Percentiles rank a stretch among this genome's conserved stretches.
Conservation (phyloP, 2,888 invertebrate species). For the Ectemnius lituratus region DNA sequence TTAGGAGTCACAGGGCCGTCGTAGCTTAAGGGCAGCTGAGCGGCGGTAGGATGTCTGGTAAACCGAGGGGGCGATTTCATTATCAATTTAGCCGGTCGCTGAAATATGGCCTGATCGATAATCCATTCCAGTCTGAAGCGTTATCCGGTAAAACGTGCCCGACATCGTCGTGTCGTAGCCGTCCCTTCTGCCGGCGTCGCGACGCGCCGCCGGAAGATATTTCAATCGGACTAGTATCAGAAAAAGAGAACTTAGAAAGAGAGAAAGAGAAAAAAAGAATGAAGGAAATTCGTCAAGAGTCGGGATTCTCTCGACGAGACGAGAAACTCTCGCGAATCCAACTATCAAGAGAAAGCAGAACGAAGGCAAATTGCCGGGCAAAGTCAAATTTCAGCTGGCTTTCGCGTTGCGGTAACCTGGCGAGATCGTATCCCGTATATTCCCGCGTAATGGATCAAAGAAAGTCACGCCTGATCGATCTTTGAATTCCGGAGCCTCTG, state of each 20-base stretch:
- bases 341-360: neutral
- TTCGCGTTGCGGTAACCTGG: neutral
- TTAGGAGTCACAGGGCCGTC: neutral
- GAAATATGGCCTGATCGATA: slow-evolving; percentile 63
- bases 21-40: slow-evolving; percentile 13
- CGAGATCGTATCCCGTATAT: neutral
- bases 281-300: neutral
- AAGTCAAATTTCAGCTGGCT: neutral
- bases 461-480: neutral
- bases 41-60: slow-evolving; percentile 22
- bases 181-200: no score
- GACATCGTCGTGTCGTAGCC: no score
- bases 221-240: slow-evolving; percentile 40
- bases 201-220: slow-evolving; percentile 32
- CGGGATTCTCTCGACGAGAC: no score
- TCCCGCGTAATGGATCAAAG: slow-evolving; percentile 5
- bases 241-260: neutral
- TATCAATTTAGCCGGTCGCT: slow-evolving; percentile 61
- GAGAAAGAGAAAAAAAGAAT: neutral
- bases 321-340: no score
- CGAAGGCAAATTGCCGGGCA: neutral
- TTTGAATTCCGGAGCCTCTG: neutral
- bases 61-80: slow-evolving; percentile 54
- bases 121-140: slow-evolving; percentile 62
- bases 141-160: slow-evolving; percentile 29